Base-by-base conservation (phyloP, 2,797 vertebrate genomes). In the Sebastes taczanowskii region DNA sequence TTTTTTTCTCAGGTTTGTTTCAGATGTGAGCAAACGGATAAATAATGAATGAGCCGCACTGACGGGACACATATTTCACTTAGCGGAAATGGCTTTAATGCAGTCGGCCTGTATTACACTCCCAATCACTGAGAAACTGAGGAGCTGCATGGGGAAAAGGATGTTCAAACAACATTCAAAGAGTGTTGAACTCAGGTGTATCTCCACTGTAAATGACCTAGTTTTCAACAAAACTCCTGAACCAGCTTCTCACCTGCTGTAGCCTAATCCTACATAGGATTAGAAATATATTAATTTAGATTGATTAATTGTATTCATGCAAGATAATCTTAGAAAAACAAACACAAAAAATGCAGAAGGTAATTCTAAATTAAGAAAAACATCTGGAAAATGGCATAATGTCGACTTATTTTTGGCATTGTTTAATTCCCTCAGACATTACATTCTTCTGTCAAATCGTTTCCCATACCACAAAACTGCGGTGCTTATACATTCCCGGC, bases 21-120 rank as follows among this genome's bases (percentile, higher is more conserved):
- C 89, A 92, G 92, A 95, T 94, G 94, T 94, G 94, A 92, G 91
- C 89, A 94, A 93, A 94, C 76, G 91, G 90, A 94, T 95, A 93
- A 95, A 96, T 95, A 95, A 95, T 95, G 89, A 93, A 96, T 94
- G 93, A 94, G 92, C 86, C 68, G 82, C 90, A 74, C 91, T 95
- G 94, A 95, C 89, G 86, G 87, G 92, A 94, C 94, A 94, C 92
- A 91, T 93, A 93, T 95, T 93, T 95, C 94, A 94, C 92, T 94
- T 93, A 91, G 93, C 83, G 88, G 93, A 91, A 93, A 93, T 93
- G 91, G 92, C 88, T 91, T 94, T 94, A 94, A 94, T 92, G 89
- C 87, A 93, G 93, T 94, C 92, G 86, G 82, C 86, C 88, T 86
- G 90, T 86, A 94, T 95, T 94, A 93, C 77, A 75, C 84, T 89